A percentile compares a stretch with the other conserved stretches of the same genome.
Evolutionary conservation across 2,113 vertebrate species (phyloP).

Genomic region (Pithys albifrons): DNA sequence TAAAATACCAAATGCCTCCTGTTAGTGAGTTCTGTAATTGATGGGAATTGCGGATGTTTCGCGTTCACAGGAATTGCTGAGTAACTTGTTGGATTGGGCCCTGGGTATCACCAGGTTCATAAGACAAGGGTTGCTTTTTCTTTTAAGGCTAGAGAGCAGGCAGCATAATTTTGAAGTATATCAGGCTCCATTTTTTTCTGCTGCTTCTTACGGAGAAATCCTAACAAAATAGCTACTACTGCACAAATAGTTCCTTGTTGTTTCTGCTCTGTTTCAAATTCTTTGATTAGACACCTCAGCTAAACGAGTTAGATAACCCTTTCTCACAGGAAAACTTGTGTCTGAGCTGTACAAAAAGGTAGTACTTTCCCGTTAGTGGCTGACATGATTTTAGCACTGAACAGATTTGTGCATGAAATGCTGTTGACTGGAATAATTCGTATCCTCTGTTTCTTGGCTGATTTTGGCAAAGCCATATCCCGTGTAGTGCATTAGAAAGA

Average conservation of each 20-base stretch:
- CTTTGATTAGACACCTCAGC: background rate
- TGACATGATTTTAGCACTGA: conserved; percentile 18
- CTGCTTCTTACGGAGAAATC: background rate
- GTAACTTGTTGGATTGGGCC: background rate
- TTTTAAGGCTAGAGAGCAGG: background rate
- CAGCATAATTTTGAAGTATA: background rate
- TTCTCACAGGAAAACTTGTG: background rate
- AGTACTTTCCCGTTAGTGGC: background rate
- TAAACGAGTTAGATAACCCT: background rate
- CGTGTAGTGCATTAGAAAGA: background rate
- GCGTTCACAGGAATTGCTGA: background rate
- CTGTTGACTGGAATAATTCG: conserved; percentile 33
- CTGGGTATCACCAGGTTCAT: background rate
- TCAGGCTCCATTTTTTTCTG: conserved; percentile 21
- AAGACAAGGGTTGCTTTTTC: background rate
- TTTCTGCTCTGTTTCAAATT: conserved; percentile 12
- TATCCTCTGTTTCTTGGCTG: background rate
- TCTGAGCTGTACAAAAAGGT: background rate
- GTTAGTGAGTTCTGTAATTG: background rate
- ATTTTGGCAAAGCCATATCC: conserved; percentile 13
- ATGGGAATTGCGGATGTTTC: background rate
- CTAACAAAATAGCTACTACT: background rate
- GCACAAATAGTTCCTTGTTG: background rate
- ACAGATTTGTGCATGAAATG: conserved; percentile 12
- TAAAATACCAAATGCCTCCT: background rate